Evolutionary conservation across 2,113 vertebrate species (phyloP).

Genomic region (Bubo bubo): DNA sequence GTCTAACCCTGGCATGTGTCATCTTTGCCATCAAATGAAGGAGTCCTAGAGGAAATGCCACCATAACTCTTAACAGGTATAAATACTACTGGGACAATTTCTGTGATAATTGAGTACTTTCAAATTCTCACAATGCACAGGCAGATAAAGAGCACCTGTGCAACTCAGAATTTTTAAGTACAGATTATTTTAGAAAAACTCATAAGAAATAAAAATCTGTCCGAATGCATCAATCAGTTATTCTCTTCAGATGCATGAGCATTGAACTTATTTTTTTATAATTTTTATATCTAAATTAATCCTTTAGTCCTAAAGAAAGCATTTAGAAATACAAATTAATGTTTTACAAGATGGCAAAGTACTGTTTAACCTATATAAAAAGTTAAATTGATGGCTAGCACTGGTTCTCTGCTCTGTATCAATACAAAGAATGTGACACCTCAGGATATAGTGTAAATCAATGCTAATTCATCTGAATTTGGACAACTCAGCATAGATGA

Average conservation of each 20-base stretch:
- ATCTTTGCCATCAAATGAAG: background rate
- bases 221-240: rapidly evolving
- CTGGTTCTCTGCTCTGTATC: background rate
- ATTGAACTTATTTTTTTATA: background rate
- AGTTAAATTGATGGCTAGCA: background rate
- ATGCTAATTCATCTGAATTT: background rate
- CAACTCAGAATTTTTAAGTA: background rate
- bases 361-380: background rate
- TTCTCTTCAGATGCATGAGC: background rate
- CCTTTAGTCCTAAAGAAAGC: background rate
- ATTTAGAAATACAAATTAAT: background rate
- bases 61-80: background rate
- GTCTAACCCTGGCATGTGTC: background rate
- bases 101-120: background rate
- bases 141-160: background rate
- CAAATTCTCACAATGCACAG: background rate
- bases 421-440: background rate
- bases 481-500: rapidly evolving
- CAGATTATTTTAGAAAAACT: background rate
- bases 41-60: background rate
- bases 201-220: background rate
- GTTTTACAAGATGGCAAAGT: background rate
- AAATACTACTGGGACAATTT: background rate
- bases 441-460: background rate
- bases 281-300: background rate